A percentile compares a stretch with the other conserved stretches of the same genome.
These are phyloP conservation scores for Phaonia tiefii DNA, from an alignment of 2,888 invertebrate species.

Conservation along the genomic window DNA sequence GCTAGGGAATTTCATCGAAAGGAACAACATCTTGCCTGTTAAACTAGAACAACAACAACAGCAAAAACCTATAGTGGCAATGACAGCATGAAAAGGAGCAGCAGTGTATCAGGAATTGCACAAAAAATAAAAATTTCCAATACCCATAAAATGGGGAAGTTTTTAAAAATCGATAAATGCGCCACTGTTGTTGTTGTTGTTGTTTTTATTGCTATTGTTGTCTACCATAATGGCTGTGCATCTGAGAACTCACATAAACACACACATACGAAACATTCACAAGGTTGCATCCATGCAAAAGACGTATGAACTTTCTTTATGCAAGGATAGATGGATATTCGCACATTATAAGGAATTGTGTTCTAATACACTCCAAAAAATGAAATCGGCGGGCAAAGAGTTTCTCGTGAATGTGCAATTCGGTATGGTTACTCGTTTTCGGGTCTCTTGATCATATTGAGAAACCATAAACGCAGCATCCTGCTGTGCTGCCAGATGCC, in stretches of 20 bases:
- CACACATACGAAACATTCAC: neutral
- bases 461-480: neutral
- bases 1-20: neutral
- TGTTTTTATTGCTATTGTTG: constrained; percentile 10
- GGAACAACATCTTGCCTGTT: constrained; percentile 35
- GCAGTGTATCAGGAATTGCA: constrained; percentile 12
- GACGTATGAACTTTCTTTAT: constrained; percentile 11
- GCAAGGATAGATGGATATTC: neutral
- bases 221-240: constrained; percentile 37
- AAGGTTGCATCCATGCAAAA: neutral
- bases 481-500: constrained; percentile 17
- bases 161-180: constrained; percentile 66
- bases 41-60: no score
- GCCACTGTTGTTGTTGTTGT: constrained; percentile 9
- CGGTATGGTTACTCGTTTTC: no score
- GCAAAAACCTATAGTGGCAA: constrained; percentile 27
- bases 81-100: constrained; percentile 39
- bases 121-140: constrained; percentile 47
- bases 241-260: neutral
- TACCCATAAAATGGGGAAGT: constrained; percentile 45
- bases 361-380: constrained; percentile 12
- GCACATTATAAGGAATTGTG: neutral
- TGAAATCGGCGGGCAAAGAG: constrained; percentile 14
- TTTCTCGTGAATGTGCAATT: constrained; percentile 21
- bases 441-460: no score